Base-by-base conservation (phyloP, 1,140 invertebrate species). In the Brevipalpus yothersi region DNA sequence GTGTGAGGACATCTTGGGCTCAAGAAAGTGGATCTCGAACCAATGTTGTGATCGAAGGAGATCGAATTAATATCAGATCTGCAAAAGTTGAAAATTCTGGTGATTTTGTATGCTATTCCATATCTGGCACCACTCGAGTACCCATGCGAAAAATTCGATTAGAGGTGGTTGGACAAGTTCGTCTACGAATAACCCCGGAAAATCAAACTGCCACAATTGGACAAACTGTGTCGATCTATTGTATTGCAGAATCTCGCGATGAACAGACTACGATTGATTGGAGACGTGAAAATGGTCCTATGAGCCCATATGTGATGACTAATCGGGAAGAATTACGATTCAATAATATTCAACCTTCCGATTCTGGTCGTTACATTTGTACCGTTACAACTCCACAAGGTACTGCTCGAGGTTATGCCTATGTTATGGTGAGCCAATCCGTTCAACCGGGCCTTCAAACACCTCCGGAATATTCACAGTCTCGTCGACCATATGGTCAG, bases 141-240 rank as follows among this genome's bases (percentile, higher is more conserved):
- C 12, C 13, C 1, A 51, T 51, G n/a, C 49, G n/a, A 17, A 73
- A 0, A 17, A 54, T 31, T 31, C 31, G 31, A 31, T 31, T 31
- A 31, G 31, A 31, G 5, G 5, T 31, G 2, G 31, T 31, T 5
- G 31, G 31, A 31, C 31, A 31, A 31, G 31, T 31, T 3, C 9
- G n/a, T 4, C 49, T 51, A 3, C 13, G 9, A 10, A n/a, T 51
- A 19, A 19, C n/a, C 8, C 49, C 49, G 2, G 49, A 19, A 19
- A 19, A n/a, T 17, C 49, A 51, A 51, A 19, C 21, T 51, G 49
- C 21, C 49, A 19, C n/a, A 2, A 19, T 17, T 51, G 49, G 49
- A 10, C 7, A 8, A 51, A 7, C n/a, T n/a, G 49, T 51, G 8
- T 9, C 12, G 5, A 17, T 51, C 2, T 19, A 51, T 15, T 51